A percentile compares a stretch with the other conserved stretches of the same genome.
These are phyloP conservation scores for Pachyramphus minor DNA, from an alignment of 2,113 vertebrate species.

Conservation along the genomic window DNA sequence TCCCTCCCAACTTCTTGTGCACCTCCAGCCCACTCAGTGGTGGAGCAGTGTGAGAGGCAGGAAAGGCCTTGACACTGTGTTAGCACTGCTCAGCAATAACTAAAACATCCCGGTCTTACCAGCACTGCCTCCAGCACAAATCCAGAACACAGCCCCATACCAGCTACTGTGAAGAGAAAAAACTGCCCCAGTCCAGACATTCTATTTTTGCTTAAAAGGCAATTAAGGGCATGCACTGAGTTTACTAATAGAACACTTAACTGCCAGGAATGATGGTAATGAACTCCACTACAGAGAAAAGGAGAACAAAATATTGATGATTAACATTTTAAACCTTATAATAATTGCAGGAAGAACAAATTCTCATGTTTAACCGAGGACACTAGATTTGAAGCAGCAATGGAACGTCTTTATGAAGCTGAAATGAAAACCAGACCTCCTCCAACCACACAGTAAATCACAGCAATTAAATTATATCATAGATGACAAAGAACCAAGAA, in stretches of 20 bases:
- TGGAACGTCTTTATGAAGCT: neutral
- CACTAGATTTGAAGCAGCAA: neutral
- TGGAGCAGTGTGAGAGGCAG: neutral
- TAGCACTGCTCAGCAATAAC: neutral
- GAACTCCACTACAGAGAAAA: neutral
- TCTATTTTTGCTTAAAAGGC: neutral
- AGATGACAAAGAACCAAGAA: neutral
- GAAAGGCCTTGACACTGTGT: neutral
- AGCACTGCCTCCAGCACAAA: neutral
- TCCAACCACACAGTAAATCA: neutral
- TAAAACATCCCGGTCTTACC: neutral
- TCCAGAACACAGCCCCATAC: neutral
- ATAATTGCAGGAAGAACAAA: neutral
- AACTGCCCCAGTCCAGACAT: neutral
- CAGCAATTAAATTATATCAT: neutral
- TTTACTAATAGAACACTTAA: neutral
- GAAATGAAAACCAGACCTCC: neutral
- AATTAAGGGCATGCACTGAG: neutral
- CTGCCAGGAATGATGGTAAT: neutral
- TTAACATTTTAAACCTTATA: neutral
- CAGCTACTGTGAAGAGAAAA: neutral
- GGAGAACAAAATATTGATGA: neutral
- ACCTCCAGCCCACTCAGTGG: neutral
- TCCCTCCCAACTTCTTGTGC: neutral
- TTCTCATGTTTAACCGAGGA: neutral